Conservation (phyloP, 2,888 invertebrate genomes). For the Drosophila setosimentum region DNA sequence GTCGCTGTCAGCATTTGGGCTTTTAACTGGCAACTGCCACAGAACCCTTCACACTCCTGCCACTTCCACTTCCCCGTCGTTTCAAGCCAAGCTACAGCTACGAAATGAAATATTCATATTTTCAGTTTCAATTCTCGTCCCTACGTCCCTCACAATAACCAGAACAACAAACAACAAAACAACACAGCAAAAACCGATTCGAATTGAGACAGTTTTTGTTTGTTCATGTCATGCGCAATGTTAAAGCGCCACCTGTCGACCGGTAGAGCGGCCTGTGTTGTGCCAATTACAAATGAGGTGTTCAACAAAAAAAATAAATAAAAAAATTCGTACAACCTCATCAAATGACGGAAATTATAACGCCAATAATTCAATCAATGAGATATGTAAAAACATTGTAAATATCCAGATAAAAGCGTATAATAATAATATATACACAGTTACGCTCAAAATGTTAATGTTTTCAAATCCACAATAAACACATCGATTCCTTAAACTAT, state of each 20-base stretch:
- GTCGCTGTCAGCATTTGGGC: slow-evolving; percentile 47
- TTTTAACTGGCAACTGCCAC: slow-evolving; percentile 48
- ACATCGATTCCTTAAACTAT: neutral
- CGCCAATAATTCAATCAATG: slow-evolving; percentile 47
- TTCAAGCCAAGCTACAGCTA: slow-evolving; percentile 2
- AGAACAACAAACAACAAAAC: neutral
- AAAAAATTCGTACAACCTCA: slow-evolving; percentile 26
- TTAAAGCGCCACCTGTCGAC: slow-evolving; percentile 43
- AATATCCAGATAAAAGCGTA: neutral
- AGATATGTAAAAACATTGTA: neutral
- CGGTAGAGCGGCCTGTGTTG: neutral
- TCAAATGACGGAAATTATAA: slow-evolving; percentile 48
- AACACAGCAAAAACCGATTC: neutral
- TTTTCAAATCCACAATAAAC: neutral
- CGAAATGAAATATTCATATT: slow-evolving; percentile 72
- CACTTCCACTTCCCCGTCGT: neutral
- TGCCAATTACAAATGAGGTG: slow-evolving; percentile 25
- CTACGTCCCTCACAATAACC: neutral
- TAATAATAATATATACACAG: neutral
- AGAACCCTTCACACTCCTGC: neutral
- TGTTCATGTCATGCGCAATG: slow-evolving; percentile 17
- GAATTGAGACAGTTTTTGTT: slow-evolving; percentile 8
- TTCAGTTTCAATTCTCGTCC: slow-evolving; percentile 34
- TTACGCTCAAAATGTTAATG: neutral
- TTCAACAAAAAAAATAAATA: slow-evolving; percentile 29